Evolutionary conservation across 2,888 invertebrate species (phyloP).

Genomic region (Cantharis flavilabris): DNA sequence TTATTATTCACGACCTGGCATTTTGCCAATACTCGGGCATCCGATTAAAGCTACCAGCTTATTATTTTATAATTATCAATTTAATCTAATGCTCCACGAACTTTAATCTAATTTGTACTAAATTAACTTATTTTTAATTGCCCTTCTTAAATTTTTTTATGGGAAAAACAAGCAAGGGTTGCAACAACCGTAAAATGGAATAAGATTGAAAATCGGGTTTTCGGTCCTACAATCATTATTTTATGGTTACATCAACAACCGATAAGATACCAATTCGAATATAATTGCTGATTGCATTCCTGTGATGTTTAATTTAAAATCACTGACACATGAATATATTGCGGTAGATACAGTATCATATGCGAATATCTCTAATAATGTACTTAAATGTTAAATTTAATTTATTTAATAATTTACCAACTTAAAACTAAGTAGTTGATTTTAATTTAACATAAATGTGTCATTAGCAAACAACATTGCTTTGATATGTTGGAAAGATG

Average conservation of each 20-base stretch:
- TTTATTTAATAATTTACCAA: background rate
- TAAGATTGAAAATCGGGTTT: background rate
- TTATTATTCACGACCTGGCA: background rate
- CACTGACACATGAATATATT: background rate
- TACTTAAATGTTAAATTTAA: background rate
- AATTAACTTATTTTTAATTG: background rate
- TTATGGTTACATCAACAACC: background rate
- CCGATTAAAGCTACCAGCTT: background rate
- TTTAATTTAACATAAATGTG: background rate
- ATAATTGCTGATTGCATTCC: background rate
- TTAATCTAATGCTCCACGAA: background rate
- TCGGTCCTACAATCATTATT: background rate
- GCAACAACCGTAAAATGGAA: too few relatives aligned
- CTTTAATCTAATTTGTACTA: background rate
- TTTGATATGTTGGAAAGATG: background rate
- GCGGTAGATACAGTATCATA: background rate
- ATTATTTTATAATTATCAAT: background rate
- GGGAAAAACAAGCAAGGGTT: too few relatives aligned
- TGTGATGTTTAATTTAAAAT: background rate
- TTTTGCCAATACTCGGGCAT: background rate
- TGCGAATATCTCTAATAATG: background rate
- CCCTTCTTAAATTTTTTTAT: too few relatives aligned
- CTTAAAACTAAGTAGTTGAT: background rate
- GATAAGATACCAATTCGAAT: background rate
- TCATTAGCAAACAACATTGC: background rate